Conservation (phyloP, 2,797 vertebrate genomes). For the Tapera naevia region DNA sequence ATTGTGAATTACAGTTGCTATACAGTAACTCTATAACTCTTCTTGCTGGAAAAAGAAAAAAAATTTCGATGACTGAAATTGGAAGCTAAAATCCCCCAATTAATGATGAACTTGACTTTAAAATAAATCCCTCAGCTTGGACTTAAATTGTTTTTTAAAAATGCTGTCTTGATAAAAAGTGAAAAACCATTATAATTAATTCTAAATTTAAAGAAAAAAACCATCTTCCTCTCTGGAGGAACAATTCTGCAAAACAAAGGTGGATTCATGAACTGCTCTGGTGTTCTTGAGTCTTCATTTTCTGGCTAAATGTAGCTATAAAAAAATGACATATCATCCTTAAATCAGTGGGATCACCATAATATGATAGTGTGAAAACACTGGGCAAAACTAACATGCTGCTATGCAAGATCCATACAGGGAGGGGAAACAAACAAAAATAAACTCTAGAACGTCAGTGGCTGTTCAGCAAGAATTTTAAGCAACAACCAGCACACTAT, state of each 20-base stretch:
- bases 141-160: not conserved
- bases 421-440: not conserved
- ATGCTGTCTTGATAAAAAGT: not conserved
- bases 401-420: not conserved
- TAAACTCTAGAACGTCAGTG: not conserved
- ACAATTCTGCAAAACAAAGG: not conserved
- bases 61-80: not conserved
- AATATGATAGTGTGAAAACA: not conserved
- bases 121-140: not conserved
- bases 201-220: not conserved
- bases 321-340: not conserved
- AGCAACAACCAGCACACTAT: not conserved
- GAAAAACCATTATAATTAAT: not conserved
- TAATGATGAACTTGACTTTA: not conserved
- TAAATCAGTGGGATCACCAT: not conserved
- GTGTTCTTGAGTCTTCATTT: not conserved
- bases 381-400: not conserved
- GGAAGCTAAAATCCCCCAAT: not conserved
- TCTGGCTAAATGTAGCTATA: not conserved
- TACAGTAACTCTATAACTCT: not conserved
- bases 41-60: not conserved
- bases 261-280: not conserved
- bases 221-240: not conserved
- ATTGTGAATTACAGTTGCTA: not conserved
- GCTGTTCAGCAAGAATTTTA: not conserved